Base-by-base conservation (phyloP, 1,140 invertebrate genomes). In the Drosophila auraria region DNA sequence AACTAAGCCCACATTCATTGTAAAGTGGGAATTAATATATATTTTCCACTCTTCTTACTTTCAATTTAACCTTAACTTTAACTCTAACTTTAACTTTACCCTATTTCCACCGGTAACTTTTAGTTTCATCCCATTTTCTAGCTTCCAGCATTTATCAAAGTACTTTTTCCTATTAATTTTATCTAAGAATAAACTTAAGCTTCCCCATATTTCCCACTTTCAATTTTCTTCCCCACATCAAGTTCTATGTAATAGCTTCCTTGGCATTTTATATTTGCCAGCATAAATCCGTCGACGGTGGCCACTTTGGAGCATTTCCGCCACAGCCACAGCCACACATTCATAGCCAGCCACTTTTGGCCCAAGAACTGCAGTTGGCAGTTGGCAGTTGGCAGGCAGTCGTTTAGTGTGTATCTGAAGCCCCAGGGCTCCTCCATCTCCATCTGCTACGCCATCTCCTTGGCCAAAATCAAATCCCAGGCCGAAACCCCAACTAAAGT, bases 301-400 rank as follows among this genome's bases (percentile, higher is more conserved):
- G 64, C 75, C 83, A 86, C 83, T 86, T 83, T 76, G 64, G 60
- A 78, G 83, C 80, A 87, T 86, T 86, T 86, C 83, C 82, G 82
- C 83, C 54, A 38, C 33, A 56, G 53, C 20, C 33, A 56, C 61
- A 44, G 53, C 20, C 33, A 56, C 61, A 44, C 42, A 66, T 66
- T 45, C 33, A 23, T 38, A 56, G 33, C 6, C 44, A 72, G 57
- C 57, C 64, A 51, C 58, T 59, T 73, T 74, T 74, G 69, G 71
- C 57, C 56, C 56, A 74, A 74, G 69, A 74, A 74, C 71, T 74
- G 71, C 71, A 74, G 71, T 73, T 61, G 70, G 65, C 69, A 36
- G 51, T 53, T 54, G 27, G 1, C 53, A 54, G 33, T 56, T 54
- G 53, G 15, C 15, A 15, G 38, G 40, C 40, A 69, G 58, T 36